phyloP scores from a whole-genome alignment of 2,888 invertebrate genomes.

The Pyrocoelia pectoralis region DNA sequence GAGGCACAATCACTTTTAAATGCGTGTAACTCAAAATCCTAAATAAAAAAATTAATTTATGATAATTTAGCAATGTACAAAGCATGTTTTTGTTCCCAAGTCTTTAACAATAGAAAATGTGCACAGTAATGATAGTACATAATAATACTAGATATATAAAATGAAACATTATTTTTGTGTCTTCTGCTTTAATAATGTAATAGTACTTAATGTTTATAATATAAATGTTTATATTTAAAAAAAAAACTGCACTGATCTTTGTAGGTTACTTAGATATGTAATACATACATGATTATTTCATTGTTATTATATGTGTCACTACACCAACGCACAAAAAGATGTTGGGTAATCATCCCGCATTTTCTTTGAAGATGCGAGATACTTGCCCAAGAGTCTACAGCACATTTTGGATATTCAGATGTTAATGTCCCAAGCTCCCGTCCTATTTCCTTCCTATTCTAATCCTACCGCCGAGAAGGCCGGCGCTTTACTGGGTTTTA shows the following conservation, averaged over 20 bases:
- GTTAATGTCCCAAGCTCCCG: conserved; percentile 50
- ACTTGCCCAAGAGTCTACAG: conserved; percentile 29
- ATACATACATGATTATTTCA: conserved; percentile 44
- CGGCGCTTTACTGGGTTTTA: conserved; percentile 41
- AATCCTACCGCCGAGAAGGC: conserved; percentile 40
- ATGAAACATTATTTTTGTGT: conserved; percentile 51
- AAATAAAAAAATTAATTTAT: conserved; percentile 1
- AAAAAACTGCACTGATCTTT: conserved; percentile 55
- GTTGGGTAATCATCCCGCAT: conserved; percentile 2
- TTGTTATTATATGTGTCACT: conserved; percentile 49
- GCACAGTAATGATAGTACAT: conserved; percentile 46
- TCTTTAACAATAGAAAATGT: conserved; percentile 4
- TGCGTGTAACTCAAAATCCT: not conserved
- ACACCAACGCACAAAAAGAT: conserved; percentile 55
- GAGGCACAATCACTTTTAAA: conserved; percentile 55
- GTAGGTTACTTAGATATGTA: conserved; percentile 48
- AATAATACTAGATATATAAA: conserved; percentile 48
- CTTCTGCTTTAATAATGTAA: conserved; percentile 42
- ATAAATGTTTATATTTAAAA: conserved; percentile 52
- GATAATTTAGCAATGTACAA: conserved; percentile 3
- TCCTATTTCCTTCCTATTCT: conserved; percentile 37
- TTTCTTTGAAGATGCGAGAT: not conserved
- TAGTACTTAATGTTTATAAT: conserved; percentile 51
- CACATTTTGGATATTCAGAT: conserved; percentile 49
- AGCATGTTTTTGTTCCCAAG: not conserved